Conservation (phyloP, 2,888 invertebrate species). For the Drosophila nr. fundita region DNA sequence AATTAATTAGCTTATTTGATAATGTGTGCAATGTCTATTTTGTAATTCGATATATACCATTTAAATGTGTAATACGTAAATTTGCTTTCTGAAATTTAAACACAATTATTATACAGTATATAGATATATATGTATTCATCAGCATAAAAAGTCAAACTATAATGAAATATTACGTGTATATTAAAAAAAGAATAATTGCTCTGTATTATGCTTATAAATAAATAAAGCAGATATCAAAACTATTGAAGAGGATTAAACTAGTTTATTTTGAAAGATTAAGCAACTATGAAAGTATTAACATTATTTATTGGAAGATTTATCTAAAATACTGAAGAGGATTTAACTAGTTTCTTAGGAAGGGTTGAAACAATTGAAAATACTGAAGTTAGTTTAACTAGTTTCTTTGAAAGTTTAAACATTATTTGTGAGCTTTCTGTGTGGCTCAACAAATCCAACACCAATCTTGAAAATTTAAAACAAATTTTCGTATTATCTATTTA, state of each 20-base stretch:
- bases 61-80: constrained; percentile 17
- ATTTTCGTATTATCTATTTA: not conserved
- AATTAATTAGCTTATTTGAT: constrained; percentile 28
- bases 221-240: constrained; percentile 19
- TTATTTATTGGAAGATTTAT: not conserved
- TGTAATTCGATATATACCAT: not conserved
- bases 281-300: not conserved
- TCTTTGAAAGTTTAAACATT: not conserved
- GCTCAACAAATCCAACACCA: not conserved
- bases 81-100: constrained; percentile 14
- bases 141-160: constrained; percentile 29
- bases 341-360: not conserved
- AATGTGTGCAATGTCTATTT: constrained; percentile 43
- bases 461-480: not conserved
- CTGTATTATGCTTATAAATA: constrained; percentile 20
- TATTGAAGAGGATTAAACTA: not conserved
- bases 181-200: constrained; percentile 14
- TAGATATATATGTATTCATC: constrained; percentile 9
- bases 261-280: not conserved
- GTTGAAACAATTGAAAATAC: not conserved
- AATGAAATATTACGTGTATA: constrained; percentile 40
- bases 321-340: not conserved
- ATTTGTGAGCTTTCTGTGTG: not conserved
- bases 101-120: constrained; percentile 9
- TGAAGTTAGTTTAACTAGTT: not conserved